These are phyloP conservation scores for Pithys albifrons DNA, from an alignment of 2,113 vertebrate species.

Conservation along the genomic window DNA sequence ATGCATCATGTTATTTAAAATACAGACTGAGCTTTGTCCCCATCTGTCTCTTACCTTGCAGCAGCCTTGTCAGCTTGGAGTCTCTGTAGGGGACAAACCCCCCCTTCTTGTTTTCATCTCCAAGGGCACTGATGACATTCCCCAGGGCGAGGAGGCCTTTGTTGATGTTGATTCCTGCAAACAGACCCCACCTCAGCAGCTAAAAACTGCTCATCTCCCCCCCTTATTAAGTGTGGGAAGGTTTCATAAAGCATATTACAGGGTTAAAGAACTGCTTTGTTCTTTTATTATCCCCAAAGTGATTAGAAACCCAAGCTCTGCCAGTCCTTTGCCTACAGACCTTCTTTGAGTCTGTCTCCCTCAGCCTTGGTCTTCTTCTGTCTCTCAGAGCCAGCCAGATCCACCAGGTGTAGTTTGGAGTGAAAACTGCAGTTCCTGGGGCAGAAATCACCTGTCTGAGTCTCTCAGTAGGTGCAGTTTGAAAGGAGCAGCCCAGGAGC, in stretches of 20 bases:
- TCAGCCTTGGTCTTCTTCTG: constrained; percentile 98
- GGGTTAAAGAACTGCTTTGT: neutral
- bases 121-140: constrained; percentile 97
- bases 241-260: neutral
- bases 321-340: constrained; percentile 62
- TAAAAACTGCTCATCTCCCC: neutral
- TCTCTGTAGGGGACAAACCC: constrained; percentile 96
- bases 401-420: constrained; percentile 93
- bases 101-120: constrained; percentile 91
- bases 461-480: neutral
- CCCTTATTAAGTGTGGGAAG: neutral
- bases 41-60: constrained; percentile 83
- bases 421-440: constrained; percentile 73
- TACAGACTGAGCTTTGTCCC: neutral
- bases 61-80: constrained; percentile 92
- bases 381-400: constrained; percentile 95
- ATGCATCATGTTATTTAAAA: neutral
- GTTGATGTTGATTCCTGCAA: constrained; percentile 95
- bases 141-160: constrained; percentile 91
- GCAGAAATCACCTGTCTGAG: neutral
- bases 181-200: neutral
- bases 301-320: neutral
- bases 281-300: neutral
- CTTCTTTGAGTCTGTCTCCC: constrained; percentile 94
- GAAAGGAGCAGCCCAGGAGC: neutral